phyloP scores from a whole-genome alignment of 2,888 invertebrate species.

The Dasypogon diadema region DNA sequence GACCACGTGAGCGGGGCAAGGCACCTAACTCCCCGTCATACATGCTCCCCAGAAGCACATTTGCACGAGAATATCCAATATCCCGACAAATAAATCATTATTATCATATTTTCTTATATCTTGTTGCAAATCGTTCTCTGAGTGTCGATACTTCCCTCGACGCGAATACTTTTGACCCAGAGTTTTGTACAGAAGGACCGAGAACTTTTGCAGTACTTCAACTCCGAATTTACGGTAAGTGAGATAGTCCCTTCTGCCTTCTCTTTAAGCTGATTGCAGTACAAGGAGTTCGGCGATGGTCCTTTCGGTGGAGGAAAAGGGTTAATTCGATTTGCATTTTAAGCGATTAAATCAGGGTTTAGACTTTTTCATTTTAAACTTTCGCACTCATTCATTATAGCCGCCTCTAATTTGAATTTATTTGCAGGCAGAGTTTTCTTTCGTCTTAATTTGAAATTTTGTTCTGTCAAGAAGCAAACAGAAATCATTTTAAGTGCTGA shows the following conservation, averaged over 20 bases:
- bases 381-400: constrained; percentile 30
- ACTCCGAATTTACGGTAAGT: not conserved
- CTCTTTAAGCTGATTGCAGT: constrained; percentile 1
- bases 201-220: not conserved
- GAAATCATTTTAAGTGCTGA: constrained; percentile 40
- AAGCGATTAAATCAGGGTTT: constrained; percentile 42
- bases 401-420: constrained; percentile 16
- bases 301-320: not conserved
- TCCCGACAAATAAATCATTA: constrained; percentile 55
- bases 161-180: not conserved
- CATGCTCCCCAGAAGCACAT: constrained; percentile 14
- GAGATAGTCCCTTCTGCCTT: not conserved
- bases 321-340: constrained; percentile 47
- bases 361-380: constrained; percentile 41
- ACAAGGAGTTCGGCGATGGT: not conserved
- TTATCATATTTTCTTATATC: constrained; percentile 54
- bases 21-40: not conserved
- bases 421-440: constrained; percentile 32
- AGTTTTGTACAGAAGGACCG: not conserved
- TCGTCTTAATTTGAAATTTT: constrained; percentile 14
- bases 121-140: constrained; percentile 47
- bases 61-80: constrained; percentile 52
- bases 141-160: constrained; percentile 28
- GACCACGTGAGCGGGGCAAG: constrained; percentile 32
- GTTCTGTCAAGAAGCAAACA: constrained; percentile 25